A percentile compares a stretch with the other conserved stretches of the same genome.
Conservation (phyloP, 2,113 vertebrate genomes). For the Oryzias melastigma region DNA sequence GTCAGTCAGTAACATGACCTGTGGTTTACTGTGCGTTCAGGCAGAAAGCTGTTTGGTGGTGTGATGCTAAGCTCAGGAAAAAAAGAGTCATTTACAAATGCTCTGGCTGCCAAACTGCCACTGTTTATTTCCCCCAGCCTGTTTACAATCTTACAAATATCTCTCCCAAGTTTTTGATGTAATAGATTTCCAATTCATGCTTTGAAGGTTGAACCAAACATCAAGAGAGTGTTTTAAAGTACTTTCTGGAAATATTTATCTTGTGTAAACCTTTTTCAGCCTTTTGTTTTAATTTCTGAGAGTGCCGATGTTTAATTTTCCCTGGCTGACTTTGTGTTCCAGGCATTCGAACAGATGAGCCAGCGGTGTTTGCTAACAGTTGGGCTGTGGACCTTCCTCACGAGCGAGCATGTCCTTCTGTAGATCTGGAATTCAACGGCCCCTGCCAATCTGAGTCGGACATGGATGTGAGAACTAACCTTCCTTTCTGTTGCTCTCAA, state of each 20-base stretch:
- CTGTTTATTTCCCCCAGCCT: neutral
- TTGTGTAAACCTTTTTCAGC: neutral
- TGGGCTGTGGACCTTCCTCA: constrained; percentile 87
- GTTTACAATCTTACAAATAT: neutral
- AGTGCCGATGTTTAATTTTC: no score
- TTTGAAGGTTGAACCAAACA: neutral
- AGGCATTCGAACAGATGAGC: constrained; percentile 84
- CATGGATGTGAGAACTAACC: constrained; percentile 83
- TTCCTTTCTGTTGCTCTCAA: neutral
- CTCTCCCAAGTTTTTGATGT: neutral
- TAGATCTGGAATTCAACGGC: constrained; percentile 87
- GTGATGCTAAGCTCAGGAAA: constrained; percentile 18
- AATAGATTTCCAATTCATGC: neutral
- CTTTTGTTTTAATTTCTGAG: no score
- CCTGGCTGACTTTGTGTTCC: constrained; percentile 20
- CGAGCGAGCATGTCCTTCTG: constrained; percentile 80
- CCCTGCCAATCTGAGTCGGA: constrained; percentile 86
- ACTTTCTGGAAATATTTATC: neutral
- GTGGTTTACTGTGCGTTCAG: constrained; percentile 10
- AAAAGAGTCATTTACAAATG: constrained; percentile 10
- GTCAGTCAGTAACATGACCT: constrained; percentile 58
- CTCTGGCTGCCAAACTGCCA: neutral
- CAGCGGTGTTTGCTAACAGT: constrained; percentile 91
- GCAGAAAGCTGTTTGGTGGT: constrained; percentile 11
- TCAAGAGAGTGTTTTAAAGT: neutral